phyloP scores from a whole-genome alignment of 2,888 invertebrate species.

The Pterostichus madidus region DNA sequence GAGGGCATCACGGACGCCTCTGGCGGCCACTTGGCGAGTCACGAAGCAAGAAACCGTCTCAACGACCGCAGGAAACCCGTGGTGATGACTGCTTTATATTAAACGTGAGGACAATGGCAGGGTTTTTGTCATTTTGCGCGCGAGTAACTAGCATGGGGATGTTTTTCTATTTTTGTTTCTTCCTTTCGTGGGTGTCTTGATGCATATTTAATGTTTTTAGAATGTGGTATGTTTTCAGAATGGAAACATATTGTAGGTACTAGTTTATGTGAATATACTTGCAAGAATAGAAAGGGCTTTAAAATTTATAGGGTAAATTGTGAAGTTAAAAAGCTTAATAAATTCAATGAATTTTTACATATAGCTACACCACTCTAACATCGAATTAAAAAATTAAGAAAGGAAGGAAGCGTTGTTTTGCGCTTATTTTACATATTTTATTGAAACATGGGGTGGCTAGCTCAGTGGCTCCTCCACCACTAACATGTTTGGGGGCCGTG shows the following conservation, averaged over 20 bases:
- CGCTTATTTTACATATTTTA: too few species aligned
- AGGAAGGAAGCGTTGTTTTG: too few species aligned
- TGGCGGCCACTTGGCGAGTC: slow-evolving; percentile 12
- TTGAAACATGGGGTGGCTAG: too few species aligned
- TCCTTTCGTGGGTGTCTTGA: background rate
- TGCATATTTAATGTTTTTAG: slow-evolving; percentile 40
- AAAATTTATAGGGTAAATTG: too few species aligned
- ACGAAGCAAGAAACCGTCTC: background rate
- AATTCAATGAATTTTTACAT: too few species aligned
- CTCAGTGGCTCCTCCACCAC: too few species aligned
- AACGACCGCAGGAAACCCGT: slow-evolving; percentile 1
- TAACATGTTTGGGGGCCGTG: too few species aligned
- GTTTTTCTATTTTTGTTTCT: background rate
- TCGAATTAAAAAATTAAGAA: too few species aligned
- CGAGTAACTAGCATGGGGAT: background rate
- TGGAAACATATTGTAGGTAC: background rate
- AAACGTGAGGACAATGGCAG: background rate
- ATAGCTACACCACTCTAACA: too few species aligned
- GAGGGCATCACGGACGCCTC: background rate
- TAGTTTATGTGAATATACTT: background rate
- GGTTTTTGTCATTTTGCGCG: background rate
- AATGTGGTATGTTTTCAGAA: slow-evolving; percentile 26
- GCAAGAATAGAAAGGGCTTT: background rate
- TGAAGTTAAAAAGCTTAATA: too few species aligned
- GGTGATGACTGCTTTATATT: slow-evolving; percentile 19